Conservation (phyloP, 2,888 invertebrate species). For the Drosophila pegasa region DNA sequence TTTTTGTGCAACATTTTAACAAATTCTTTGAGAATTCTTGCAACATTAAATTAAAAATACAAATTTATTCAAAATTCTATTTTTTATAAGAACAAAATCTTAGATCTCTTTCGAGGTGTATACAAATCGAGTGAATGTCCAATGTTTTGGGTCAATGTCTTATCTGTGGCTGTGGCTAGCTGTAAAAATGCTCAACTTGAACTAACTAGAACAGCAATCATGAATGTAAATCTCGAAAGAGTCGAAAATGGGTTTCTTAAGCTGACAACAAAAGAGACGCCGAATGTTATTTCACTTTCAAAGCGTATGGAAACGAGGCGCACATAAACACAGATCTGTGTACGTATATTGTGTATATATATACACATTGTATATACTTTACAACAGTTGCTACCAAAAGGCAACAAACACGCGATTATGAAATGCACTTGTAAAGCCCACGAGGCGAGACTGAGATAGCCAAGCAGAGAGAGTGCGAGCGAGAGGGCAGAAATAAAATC, state of each 20-base stretch:
- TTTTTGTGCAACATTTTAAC: no score
- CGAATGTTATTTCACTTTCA: constrained; percentile 47
- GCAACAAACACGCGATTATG: constrained; percentile 53
- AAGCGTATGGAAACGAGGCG: constrained; percentile 33
- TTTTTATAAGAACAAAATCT: neutral
- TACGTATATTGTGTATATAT: constrained; percentile 10
- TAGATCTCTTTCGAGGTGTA: neutral
- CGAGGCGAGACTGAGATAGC: constrained; percentile 4
- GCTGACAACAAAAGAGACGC: constrained; percentile 30
- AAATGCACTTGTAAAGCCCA: constrained; percentile 51
- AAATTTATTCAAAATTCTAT: neutral
- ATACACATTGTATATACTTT: constrained; percentile 10
- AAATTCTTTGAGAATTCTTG: neutral
- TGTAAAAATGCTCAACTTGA: constrained; percentile 16
- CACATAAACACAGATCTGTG: constrained; percentile 13
- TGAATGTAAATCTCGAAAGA: constrained; percentile 11
- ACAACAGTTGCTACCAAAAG: constrained; percentile 33
- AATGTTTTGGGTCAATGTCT: constrained; percentile 26
- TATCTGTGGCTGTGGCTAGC: constrained; percentile 10
- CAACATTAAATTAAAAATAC: no score
- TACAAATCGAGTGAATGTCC: constrained; percentile 18
- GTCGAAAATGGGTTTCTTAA: neutral
- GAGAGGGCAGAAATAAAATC: constrained; percentile 39
- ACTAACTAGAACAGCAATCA: constrained; percentile 10
- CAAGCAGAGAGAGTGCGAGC: neutral